phyloP scores from a whole-genome alignment of 1,140 invertebrate species.

The Heliothis subflexa region DNA sequence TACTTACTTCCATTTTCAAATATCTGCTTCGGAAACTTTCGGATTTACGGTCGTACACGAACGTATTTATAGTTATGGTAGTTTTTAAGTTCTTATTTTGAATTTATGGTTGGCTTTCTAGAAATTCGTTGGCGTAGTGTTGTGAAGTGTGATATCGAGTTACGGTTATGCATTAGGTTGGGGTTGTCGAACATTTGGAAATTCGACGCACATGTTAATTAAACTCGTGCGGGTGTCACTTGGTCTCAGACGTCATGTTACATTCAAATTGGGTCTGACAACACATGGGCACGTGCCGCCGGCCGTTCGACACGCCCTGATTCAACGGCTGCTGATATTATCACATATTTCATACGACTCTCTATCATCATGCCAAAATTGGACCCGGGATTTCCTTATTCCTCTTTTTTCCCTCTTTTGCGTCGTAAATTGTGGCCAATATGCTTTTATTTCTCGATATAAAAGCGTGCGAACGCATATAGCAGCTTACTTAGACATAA shows the following conservation, averaged over 20 bases:
- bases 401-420: slow-evolving; percentile 21
- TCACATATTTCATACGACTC: slow-evolving; percentile 41
- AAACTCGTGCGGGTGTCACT: slow-evolving; percentile 30
- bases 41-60: slow-evolving; percentile 33
- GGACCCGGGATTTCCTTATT: slow-evolving; percentile 27
- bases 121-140: not conserved
- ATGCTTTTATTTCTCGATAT: slow-evolving; percentile 3
- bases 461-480: not conserved
- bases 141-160: slow-evolving; percentile 25
- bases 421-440: slow-evolving; percentile 33
- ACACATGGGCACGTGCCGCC: slow-evolving; percentile 15
- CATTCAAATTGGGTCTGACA: slow-evolving; percentile 40
- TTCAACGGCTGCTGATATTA: slow-evolving; percentile 17
- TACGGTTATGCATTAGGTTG: not conserved
- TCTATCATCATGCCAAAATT: slow-evolving; percentile 27
- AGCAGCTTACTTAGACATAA: not conserved
- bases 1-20: slow-evolving; percentile 32
- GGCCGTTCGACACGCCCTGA: slow-evolving; percentile 1
- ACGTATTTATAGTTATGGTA: slow-evolving; percentile 37
- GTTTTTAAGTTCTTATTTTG: slow-evolving; percentile 41
- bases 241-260: slow-evolving; percentile 34
- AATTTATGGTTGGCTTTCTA: slow-evolving; percentile 24
- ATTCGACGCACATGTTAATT: slow-evolving; percentile 38
- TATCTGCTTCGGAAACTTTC: slow-evolving; percentile 29
- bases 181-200: slow-evolving; percentile 2